Percentiles rank a stretch among this genome's conserved stretches.
Evolutionary conservation across 2,888 invertebrate species (phyloP).

Genomic region (Ennomos erosarius): DNA sequence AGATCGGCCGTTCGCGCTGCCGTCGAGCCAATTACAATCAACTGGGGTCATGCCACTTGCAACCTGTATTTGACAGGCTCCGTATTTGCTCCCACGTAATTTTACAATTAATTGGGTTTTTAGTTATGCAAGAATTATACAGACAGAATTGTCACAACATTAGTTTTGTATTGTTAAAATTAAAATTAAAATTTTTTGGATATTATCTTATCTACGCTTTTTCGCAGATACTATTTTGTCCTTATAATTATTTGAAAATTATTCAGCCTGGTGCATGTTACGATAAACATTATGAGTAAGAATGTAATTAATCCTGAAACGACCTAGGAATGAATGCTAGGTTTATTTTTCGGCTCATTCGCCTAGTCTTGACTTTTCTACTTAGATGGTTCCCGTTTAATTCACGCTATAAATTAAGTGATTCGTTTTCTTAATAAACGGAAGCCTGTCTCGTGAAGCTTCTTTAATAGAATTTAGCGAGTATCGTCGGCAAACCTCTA

Average conservation of each 20-base stretch:
- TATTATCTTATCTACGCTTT: constrained; percentile 4
- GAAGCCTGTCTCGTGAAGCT: constrained; percentile 12
- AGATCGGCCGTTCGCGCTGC: constrained; percentile 77
- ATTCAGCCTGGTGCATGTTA: too few species aligned
- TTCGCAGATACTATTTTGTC: constrained; percentile 2
- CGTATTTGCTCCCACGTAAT: constrained; percentile 68
- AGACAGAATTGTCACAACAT: constrained; percentile 7
- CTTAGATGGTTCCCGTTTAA: too few species aligned
- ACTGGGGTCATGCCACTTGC: constrained; percentile 66
- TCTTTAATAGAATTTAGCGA: constrained; percentile 27
- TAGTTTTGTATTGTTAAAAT: constrained; percentile 17
- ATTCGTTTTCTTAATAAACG: constrained; percentile 5
- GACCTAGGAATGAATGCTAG: too few species aligned
- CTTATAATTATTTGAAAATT: too few species aligned
- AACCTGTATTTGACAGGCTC: constrained; percentile 66
- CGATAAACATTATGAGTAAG: too few species aligned
- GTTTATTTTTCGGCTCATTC: too few species aligned
- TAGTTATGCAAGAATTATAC: constrained; percentile 11
- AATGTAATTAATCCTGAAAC: too few species aligned
- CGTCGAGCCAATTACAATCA: constrained; percentile 71
- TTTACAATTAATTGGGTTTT: constrained; percentile 45
- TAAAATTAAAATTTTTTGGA: too few species aligned
- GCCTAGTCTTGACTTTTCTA: too few species aligned
- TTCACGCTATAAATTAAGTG: too few species aligned
- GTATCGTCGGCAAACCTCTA: constrained; percentile 24